Conservation (phyloP, 2,888 invertebrate species). For the Steinernema scapterisci region DNA sequence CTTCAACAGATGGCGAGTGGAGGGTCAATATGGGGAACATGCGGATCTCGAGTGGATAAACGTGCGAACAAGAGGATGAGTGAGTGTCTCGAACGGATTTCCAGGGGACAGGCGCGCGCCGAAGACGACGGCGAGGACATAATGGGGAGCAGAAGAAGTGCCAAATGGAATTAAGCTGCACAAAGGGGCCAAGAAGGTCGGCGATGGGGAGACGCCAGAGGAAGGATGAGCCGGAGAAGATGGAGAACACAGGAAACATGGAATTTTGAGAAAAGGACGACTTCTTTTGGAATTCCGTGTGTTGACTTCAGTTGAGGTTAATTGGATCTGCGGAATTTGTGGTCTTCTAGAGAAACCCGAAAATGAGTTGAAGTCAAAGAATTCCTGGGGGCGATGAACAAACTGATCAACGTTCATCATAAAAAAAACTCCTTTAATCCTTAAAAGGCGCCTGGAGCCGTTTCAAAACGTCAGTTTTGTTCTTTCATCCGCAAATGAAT, state of each 20-base stretch:
- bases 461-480: no score
- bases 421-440: no score
- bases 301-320: no score
- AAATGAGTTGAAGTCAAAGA: no score
- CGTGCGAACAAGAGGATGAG: slow-evolving; percentile 31
- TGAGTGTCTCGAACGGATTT: slow-evolving; percentile 33
- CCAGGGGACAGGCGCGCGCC: slow-evolving; percentile 22
- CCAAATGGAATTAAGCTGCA: background rate
- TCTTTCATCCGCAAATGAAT: no score
- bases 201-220: background rate
- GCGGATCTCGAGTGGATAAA: slow-evolving; percentile 33
- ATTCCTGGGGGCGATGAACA: no score
- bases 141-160: background rate
- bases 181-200: slow-evolving; percentile 3
- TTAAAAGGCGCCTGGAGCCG: no score
- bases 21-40: slow-evolving; percentile 31
- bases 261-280: no score
- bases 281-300: background rate
- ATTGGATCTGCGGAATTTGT: no score
- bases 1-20: slow-evolving; percentile 29
- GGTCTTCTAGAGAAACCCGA: no score
- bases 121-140: background rate
- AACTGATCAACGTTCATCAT: no score
- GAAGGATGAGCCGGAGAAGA: background rate
- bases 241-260: no score